These are phyloP conservation scores for Centruroides vittatus DNA, from an alignment of 1,140 invertebrate species.

Conservation along the genomic window DNA sequence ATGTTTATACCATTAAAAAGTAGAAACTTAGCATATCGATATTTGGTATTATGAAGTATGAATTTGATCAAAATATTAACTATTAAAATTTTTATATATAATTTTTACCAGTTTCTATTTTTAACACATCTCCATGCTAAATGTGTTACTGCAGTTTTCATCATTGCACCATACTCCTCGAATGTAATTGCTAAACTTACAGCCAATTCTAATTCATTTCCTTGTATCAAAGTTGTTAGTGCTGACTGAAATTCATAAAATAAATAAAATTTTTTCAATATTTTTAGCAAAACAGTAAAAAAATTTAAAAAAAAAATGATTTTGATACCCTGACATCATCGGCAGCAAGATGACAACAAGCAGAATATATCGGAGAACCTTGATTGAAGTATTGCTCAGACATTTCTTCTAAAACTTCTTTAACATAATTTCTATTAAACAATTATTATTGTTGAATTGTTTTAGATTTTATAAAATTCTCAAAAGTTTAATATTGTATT, in stretches of 20 bases:
- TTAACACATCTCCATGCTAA: slow-evolving; percentile 30
- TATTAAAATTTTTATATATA: background rate
- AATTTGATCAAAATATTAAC: too few relatives aligned
- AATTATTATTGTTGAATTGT: too few relatives aligned
- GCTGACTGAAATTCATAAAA: slow-evolving; percentile 25
- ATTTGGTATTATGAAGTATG: too few relatives aligned
- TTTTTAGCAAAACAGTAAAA: background rate
- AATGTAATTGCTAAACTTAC: slow-evolving; percentile 27
- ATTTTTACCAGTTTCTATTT: slow-evolving; percentile 25
- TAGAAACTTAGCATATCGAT: too few relatives aligned
- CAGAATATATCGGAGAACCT: slow-evolving; percentile 30
- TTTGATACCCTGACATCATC: slow-evolving; percentile 26
- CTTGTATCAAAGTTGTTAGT: slow-evolving; percentile 29
- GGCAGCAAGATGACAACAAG: slow-evolving; percentile 31
- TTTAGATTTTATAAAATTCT: too few relatives aligned
- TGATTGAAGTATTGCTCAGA: slow-evolving; percentile 21
- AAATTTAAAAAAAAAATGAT: too few relatives aligned
- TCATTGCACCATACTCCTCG: slow-evolving; percentile 17
- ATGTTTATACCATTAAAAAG: too few relatives aligned
- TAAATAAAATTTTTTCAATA: background rate
- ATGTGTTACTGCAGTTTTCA: slow-evolving; percentile 25
- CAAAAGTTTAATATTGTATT: too few relatives aligned
- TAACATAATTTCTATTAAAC: too few relatives aligned
- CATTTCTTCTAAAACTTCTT: too few relatives aligned
- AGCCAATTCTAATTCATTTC: slow-evolving; percentile 33